Conservation (phyloP, 2,888 invertebrate genomes). For the Andricus quercusramuli region DNA sequence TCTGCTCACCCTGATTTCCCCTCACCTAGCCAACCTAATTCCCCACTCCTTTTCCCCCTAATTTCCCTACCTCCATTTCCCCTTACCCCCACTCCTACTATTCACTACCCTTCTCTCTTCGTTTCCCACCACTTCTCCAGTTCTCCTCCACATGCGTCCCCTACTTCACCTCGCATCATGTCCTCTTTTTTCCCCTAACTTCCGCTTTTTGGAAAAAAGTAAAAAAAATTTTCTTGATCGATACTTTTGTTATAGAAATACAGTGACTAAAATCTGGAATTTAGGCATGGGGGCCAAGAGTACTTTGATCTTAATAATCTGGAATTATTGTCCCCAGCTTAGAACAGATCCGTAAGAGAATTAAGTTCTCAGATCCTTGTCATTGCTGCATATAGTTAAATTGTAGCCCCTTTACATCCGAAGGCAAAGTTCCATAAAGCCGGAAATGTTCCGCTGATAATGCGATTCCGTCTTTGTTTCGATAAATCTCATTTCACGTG, state of each 20-base stretch:
- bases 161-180: too few relatives aligned
- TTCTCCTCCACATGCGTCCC: too few relatives aligned
- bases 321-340: constrained; percentile 58
- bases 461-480: constrained; percentile 57
- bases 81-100: too few relatives aligned
- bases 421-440: constrained; percentile 51
- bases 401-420: constrained; percentile 58
- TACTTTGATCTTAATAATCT: constrained; percentile 64
- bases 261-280: background rate
- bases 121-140: too few relatives aligned
- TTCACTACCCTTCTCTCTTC: too few relatives aligned
- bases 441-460: constrained; percentile 67
- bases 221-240: background rate
- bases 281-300: constrained; percentile 25
- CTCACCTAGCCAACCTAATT: too few relatives aligned
- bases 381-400: constrained; percentile 55
- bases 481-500: constrained; percentile 46
- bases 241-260: constrained; percentile 1
- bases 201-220: too few relatives aligned
- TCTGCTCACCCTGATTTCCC: too few relatives aligned
- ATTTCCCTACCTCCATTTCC: too few relatives aligned
- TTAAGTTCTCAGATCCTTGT: background rate
- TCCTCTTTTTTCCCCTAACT: too few relatives aligned
- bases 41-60: too few relatives aligned
- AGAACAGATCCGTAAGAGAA: constrained; percentile 46